A percentile compares a stretch with the other conserved stretches of the same genome.
These are phyloP conservation scores for Setipinna tenuifilis DNA, from an alignment of 2,797 vertebrate species.

Conservation along the genomic window DNA sequence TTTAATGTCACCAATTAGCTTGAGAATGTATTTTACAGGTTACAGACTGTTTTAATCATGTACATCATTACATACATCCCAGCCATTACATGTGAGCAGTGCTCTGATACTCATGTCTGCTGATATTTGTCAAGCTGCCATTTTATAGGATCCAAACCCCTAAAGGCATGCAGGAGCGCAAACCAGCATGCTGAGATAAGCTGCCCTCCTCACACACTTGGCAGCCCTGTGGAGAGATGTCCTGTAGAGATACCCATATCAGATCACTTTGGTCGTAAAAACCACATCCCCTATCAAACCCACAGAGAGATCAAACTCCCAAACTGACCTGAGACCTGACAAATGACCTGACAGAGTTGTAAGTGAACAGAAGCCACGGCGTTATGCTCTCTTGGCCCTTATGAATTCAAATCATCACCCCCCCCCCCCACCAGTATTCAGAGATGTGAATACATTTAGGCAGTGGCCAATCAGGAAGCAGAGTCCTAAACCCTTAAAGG, in stretches of 20 bases:
- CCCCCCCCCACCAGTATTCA: conserved; percentile 10
- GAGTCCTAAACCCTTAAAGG: conserved; percentile 65
- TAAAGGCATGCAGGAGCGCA: not conserved
- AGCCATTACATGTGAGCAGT: too few relatives aligned
- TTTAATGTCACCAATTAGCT: too few relatives aligned
- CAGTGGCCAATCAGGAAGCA: conserved; percentile 57
- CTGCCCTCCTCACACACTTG: not conserved
- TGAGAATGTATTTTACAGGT: too few relatives aligned
- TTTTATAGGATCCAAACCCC: not conserved
- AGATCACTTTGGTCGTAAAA: not conserved
- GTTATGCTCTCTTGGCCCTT: not conserved
- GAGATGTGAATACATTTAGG: conserved; percentile 66
- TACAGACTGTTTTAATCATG: too few relatives aligned
- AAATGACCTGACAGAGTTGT: not conserved
- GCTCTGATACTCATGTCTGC: not conserved
- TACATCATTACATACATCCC: too few relatives aligned
- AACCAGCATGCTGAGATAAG: conserved; percentile 10
- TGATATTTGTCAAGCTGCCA: not conserved
- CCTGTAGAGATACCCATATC: not conserved
- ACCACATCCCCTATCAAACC: conserved; percentile 11
- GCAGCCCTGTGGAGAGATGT: not conserved
- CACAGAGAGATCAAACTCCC: not conserved
- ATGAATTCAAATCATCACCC: conserved; percentile 24
- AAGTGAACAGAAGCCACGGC: not conserved
- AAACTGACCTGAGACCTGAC: too few relatives aligned